phyloP scores from a whole-genome alignment of 2,797 vertebrate species.

The Hipposideros larvatus region DNA sequence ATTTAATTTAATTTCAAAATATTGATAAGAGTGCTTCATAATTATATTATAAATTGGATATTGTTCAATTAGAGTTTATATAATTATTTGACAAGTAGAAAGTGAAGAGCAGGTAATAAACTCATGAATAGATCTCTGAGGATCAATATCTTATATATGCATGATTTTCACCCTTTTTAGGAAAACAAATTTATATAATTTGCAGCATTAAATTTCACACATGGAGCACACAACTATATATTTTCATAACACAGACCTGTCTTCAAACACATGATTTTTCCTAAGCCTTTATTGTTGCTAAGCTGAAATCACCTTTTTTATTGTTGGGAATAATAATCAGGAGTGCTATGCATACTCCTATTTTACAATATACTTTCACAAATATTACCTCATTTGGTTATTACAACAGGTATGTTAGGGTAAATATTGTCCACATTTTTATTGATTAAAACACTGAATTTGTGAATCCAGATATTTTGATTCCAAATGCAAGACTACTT shows the following conservation, averaged over 20 bases:
- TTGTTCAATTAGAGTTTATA: background rate
- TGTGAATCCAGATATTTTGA: background rate
- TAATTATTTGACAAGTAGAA: constrained; percentile 48
- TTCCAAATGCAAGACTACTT: background rate
- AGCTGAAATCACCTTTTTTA: background rate
- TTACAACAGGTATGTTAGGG: background rate
- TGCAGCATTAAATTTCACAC: constrained; percentile 18
- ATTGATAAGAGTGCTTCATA: constrained; percentile 5
- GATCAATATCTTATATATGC: background rate
- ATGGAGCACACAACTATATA: background rate
- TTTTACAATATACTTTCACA: background rate
- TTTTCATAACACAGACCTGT: background rate
- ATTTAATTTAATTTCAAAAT: constrained; percentile 32
- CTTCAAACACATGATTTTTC: constrained; percentile 19
- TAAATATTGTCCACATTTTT: background rate
- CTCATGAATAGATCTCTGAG: background rate
- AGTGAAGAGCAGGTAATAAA: constrained; percentile 34
- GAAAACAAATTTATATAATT: background rate
- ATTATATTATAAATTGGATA: constrained; percentile 4
- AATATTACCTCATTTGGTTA: background rate
- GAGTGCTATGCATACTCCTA: background rate
- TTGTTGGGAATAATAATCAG: background rate
- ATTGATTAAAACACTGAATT: background rate
- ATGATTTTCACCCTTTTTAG: background rate
- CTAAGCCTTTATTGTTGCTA: background rate